These are phyloP conservation scores for Chiloscyllium punctatum DNA, from an alignment of 2,797 vertebrate genomes.

Conservation along the genomic window DNA sequence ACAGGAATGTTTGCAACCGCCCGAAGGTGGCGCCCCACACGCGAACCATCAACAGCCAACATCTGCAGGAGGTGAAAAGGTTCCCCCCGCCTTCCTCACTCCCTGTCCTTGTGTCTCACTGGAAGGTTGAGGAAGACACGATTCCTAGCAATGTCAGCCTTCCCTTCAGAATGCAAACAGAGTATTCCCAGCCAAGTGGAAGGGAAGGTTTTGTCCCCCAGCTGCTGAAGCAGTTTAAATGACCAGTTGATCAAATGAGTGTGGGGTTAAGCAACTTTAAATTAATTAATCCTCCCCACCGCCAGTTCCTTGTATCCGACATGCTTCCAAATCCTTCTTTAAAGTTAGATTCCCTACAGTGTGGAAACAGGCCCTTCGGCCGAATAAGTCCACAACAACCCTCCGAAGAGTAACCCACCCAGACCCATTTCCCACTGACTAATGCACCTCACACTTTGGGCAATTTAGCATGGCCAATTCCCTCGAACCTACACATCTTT, in stretches of 20 bases:
- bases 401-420: too few species aligned
- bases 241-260: not conserved
- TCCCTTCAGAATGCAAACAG: not conserved
- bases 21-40: slow-evolving; percentile 29
- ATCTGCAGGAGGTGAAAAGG: not conserved
- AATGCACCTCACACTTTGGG: too few species aligned
- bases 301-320: not conserved
- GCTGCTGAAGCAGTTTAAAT: not conserved
- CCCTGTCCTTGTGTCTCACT: not conserved
- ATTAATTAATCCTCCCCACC: not conserved
- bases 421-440: too few species aligned
- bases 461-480: too few species aligned
- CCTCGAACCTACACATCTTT: too few species aligned
- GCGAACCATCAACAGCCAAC: not conserved
- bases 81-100: not conserved
- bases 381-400: too few species aligned
- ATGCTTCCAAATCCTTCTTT: not conserved
- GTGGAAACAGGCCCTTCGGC: too few species aligned
- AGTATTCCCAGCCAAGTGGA: not conserved
- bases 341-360: too few species aligned
- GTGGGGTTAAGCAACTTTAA: not conserved
- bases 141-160: not conserved
- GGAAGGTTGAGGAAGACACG: not conserved
- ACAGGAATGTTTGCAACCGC: not conserved
- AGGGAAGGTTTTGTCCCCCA: not conserved